Percentiles rank a stretch among this genome's conserved stretches.
Evolutionary conservation across 2,888 invertebrate genomes (phyloP).

Genomic region (Lasioglossum villosulum): DNA sequence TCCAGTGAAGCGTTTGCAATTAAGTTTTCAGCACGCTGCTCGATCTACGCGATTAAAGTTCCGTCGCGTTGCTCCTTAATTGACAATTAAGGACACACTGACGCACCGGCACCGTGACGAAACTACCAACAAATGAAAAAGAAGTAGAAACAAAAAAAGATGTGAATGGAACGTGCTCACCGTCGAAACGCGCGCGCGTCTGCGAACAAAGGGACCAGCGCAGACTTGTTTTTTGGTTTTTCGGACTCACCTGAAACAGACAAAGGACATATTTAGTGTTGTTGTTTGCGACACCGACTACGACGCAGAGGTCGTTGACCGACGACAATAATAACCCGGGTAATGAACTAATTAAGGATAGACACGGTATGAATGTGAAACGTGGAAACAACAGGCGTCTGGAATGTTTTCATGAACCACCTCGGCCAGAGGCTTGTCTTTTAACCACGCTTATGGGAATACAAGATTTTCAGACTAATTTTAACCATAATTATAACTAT

Average conservation of each 20-base stretch:
- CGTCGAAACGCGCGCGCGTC: background rate
- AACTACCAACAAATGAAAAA: background rate
- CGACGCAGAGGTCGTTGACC: constrained; percentile 43
- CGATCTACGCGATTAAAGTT: constrained; percentile 8
- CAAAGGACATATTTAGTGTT: constrained; percentile 44
- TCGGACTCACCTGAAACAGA: constrained; percentile 76
- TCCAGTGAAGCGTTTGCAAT: constrained; percentile 24
- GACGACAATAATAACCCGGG: constrained; percentile 41
- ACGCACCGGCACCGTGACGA: background rate
- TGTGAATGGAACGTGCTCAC: constrained; percentile 20
- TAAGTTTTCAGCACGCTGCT: constrained; percentile 4
- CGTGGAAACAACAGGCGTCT: constrained; percentile 3
- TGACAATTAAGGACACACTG: constrained; percentile 12
- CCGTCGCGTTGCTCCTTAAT: constrained; percentile 15
- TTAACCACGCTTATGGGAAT: background rate
- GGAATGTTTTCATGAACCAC: background rate
- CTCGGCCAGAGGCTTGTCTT: background rate
- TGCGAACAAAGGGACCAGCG: background rate
- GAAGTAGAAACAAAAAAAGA: no score
- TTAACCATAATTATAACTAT: no score
- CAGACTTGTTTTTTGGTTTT: background rate
- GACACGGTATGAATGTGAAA: constrained; percentile 1
- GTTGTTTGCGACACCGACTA: constrained; percentile 42
- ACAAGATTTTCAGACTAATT: background rate
- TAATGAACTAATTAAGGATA: constrained; percentile 75